Evolutionary conservation across 2,113 vertebrate species (phyloP).

Genomic region (Oryzias curvinotus): DNA sequence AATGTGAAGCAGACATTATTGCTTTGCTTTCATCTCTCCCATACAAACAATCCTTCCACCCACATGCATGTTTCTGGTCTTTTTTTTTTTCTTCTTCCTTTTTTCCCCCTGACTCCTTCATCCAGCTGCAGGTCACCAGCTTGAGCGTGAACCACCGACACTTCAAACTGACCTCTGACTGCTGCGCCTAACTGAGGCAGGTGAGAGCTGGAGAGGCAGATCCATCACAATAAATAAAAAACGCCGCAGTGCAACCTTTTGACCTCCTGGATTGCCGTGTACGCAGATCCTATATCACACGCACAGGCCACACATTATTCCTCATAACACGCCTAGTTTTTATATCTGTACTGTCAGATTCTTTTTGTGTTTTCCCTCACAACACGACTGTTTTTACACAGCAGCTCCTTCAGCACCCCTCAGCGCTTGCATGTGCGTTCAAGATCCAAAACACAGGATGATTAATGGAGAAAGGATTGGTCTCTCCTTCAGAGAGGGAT

Average conservation of each 20-base stretch:
- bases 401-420: slow-evolving; percentile 9
- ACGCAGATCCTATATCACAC: slow-evolving; percentile 1
- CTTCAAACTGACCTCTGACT: slow-evolving; percentile 45
- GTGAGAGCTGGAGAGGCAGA: slow-evolving; percentile 9
- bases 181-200: slow-evolving; percentile 41
- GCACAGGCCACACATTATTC: not conserved
- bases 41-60: slow-evolving; percentile 7
- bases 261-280: slow-evolving; percentile 9
- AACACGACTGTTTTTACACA: slow-evolving; percentile 39
- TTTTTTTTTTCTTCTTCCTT: not conserved
- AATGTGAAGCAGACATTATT: no score
- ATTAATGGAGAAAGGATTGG: slow-evolving; percentile 5
- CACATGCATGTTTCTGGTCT: slow-evolving; percentile 7
- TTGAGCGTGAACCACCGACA: slow-evolving; percentile 8
- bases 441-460: slow-evolving; percentile 20
- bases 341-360: slow-evolving; percentile 19
- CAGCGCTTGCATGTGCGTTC: slow-evolving; percentile 18
- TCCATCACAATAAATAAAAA: slow-evolving; percentile 18
- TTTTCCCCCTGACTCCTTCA: not conserved
- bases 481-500: not conserved
- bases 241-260: slow-evolving; percentile 23
- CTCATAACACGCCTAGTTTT: slow-evolving; percentile 8
- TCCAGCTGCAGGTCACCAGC: slow-evolving; percentile 22
- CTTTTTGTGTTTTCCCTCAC: slow-evolving; percentile 36
- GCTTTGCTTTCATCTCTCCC: not conserved